Conservation (phyloP, 2,888 invertebrate species). For the Abrostola tripartita region DNA sequence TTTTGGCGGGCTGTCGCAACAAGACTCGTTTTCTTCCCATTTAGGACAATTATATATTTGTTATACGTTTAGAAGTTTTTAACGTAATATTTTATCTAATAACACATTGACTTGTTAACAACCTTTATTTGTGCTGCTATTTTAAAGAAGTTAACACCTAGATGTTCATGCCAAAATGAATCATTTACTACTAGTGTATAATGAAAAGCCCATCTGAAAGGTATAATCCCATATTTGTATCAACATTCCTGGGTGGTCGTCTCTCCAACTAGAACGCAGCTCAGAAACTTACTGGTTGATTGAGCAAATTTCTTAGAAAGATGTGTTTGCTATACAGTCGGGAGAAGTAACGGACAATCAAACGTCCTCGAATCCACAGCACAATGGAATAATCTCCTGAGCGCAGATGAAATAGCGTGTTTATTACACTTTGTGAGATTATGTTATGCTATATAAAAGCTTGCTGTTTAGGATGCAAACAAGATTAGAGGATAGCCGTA, state of each 20-base stretch:
- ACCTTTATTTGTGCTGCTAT: too few species aligned
- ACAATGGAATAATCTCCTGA: constrained; percentile 45
- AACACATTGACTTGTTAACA: too few species aligned
- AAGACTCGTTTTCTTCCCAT: too few species aligned
- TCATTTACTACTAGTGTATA: too few species aligned
- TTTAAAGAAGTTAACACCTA: too few species aligned
- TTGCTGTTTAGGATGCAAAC: constrained; percentile 52
- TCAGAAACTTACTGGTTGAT: not conserved
- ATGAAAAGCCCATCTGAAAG: too few species aligned
- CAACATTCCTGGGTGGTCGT: constrained; percentile 14
- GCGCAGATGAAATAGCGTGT: constrained; percentile 38
- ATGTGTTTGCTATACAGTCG: constrained; percentile 8
- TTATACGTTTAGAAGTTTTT: too few species aligned
- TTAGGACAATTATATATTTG: too few species aligned
- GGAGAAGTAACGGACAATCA: constrained; percentile 35
- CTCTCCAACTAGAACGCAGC: not conserved
- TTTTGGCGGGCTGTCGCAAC: too few species aligned
- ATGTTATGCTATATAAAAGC: constrained; percentile 42
- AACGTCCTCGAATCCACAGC: constrained; percentile 33
- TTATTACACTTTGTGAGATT: constrained; percentile 44
- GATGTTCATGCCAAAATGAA: too few species aligned
- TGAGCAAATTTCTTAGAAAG: constrained; percentile 27
- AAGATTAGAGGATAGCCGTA: constrained; percentile 46
- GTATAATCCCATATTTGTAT: not conserved
- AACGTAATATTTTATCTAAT: too few species aligned